Evolutionary conservation across 2,888 invertebrate species (phyloP), one percentile per base, ranked within the genome.

Genomic region (Mesochorus sp.): DNA sequence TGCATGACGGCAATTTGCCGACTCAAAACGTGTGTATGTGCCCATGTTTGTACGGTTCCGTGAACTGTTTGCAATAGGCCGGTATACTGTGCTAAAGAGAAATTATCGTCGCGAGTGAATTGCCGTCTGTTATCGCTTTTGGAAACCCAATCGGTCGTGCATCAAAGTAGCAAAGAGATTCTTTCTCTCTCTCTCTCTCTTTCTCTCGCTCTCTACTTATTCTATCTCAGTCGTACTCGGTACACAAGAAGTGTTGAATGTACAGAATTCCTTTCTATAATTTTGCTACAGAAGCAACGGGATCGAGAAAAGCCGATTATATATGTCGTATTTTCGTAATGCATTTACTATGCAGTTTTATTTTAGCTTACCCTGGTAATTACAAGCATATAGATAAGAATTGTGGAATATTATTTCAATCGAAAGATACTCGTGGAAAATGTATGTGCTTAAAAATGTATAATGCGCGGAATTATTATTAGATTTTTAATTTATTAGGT

Each of bases 81-180:
- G n/a, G n/a, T 70, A 37, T 12, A n/a, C 59, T 39, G 19, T 17
- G 59, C 37, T 26, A 37, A 70, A 61, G 59, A 26, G 59, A 49
- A 70, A 61, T 70, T 70, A 70, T 51, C 59, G 70, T 70, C 26
- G 59, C 70, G 31, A 55, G 59, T 26, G 26, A 70, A 59, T 49
- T 51, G 12, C 49, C 39, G 2, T 12, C 49, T 70, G 70, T 70
- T 70, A 70, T 70, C 70, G 70, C 70, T 19, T n/a, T n/a, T 49
- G 59, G 31, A 70, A 70, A 59, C 59, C 49, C 59, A 19, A 39
- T 10, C 49, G 49, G 51, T 70, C 61, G 70, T n/a, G 70, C 49
- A 59, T 59, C 70, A 70, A 70, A 70, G 59, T 70, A 59, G 49
- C 59, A 59, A 14, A 37, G 49, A 70, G 37, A 34, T 14, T 39